phyloP scores from a whole-genome alignment of 2,113 vertebrate species.

The Chascanopsetta lugubris region DNA sequence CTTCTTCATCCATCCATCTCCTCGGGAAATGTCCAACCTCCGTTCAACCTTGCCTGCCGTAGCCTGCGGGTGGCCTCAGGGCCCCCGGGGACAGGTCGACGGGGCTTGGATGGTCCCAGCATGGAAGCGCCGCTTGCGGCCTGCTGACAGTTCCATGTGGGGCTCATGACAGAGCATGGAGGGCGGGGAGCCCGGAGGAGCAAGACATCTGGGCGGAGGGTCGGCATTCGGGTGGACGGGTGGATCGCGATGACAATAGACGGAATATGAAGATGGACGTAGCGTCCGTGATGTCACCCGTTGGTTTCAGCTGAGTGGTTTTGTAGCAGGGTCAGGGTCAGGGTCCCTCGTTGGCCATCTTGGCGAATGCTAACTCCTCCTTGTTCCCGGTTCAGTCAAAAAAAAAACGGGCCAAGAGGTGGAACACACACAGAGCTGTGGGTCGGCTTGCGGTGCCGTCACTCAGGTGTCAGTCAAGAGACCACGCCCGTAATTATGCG shows the following conservation, averaged over 20 bases:
- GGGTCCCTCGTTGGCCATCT: too few relatives aligned
- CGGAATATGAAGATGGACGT: too few relatives aligned
- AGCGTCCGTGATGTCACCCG: too few relatives aligned
- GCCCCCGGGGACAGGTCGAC: slow-evolving; percentile 64
- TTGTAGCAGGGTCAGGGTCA: too few relatives aligned
- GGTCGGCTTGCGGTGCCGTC: too few relatives aligned
- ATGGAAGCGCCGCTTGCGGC: slow-evolving; percentile 22
- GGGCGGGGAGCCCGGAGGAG: slow-evolving; percentile 17
- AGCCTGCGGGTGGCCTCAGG: slow-evolving; percentile 35
- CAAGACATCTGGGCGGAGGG: slow-evolving; percentile 56
- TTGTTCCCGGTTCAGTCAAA: too few relatives aligned
- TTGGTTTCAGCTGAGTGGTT: too few relatives aligned
- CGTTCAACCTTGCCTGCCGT: slow-evolving; percentile 24
- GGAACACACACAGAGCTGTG: too few relatives aligned
- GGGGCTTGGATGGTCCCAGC: slow-evolving; percentile 38
- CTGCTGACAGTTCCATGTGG: slow-evolving; percentile 65
- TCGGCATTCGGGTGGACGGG: slow-evolving; percentile 13
- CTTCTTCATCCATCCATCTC: slow-evolving; percentile 28
- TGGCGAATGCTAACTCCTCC: too few relatives aligned
- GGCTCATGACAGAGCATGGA: slow-evolving; percentile 49
- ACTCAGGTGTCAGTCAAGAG: too few relatives aligned
- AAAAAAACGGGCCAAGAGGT: too few relatives aligned
- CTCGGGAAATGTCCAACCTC: slow-evolving; percentile 45
- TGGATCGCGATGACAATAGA: slow-evolving; percentile 37
- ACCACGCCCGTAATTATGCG: too few relatives aligned